These are phyloP conservation scores for Lasiurus borealis DNA, from an alignment of 2,113 vertebrate species.

Conservation along the genomic window DNA sequence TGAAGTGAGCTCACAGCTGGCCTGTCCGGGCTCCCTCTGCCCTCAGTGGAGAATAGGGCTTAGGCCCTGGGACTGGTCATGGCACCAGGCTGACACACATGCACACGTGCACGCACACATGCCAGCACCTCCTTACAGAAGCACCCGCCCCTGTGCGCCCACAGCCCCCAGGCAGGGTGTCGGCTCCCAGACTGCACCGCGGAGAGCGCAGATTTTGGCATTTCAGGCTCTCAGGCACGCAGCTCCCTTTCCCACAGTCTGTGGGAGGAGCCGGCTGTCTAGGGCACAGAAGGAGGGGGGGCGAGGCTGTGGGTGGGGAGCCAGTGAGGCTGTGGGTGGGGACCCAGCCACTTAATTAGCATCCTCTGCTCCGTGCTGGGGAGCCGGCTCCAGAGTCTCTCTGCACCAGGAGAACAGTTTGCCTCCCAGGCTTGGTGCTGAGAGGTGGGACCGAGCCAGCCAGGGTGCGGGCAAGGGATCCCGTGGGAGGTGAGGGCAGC, in stretches of 20 bases:
- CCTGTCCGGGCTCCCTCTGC: not conserved
- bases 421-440: not conserved
- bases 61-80: not conserved
- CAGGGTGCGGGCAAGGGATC: not conserved
- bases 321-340: slow-evolving; percentile 56
- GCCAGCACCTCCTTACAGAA: not conserved
- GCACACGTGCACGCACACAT: no score
- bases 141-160: not conserved
- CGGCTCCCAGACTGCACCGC: not conserved
- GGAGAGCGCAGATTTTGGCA: slow-evolving; percentile 65
- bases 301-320: slow-evolving; percentile 59
- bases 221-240: slow-evolving; percentile 33
- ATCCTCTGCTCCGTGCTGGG: not conserved
- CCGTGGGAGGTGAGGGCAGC: not conserved
- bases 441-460: not conserved
- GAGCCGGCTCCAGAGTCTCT: not conserved
- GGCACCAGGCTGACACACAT: not conserved
- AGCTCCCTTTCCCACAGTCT: not conserved
- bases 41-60: not conserved
- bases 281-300: slow-evolving; percentile 72
- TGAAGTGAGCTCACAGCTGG: not conserved
- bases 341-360: slow-evolving; percentile 42
- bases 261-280: slow-evolving; percentile 77
- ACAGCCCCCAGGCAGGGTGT: not conserved
- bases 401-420: not conserved